phyloP scores from a whole-genome alignment of 2,888 invertebrate species.

The Rhimphoctona megacephalus region DNA sequence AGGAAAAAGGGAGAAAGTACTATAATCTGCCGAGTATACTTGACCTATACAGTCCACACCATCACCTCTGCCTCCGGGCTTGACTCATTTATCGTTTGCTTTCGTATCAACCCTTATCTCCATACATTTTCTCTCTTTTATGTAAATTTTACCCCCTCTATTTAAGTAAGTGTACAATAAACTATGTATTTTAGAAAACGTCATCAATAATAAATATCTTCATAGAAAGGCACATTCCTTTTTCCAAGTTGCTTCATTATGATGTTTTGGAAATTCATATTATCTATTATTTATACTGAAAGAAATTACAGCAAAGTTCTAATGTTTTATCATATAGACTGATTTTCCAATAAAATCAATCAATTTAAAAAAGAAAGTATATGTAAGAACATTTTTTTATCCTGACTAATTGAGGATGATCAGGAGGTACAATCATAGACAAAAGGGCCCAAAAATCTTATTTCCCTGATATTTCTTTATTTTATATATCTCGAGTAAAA shows the following conservation, averaged over 20 bases:
- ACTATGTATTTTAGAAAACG: not conserved
- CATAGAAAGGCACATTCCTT: not conserved
- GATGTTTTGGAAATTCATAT: not conserved
- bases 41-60: conserved; percentile 26
- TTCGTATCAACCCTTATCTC: conserved; percentile 47
- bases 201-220: not conserved
- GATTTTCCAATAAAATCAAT: not conserved
- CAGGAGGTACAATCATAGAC: no score
- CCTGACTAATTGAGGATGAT: not conserved
- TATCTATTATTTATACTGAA: not conserved
- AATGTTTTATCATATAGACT: not conserved
- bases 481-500: no score
- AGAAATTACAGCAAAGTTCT: not conserved
- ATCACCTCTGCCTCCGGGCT: conserved; percentile 29
- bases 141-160: not conserved
- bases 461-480: no score
- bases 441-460: no score
- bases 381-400: not conserved
- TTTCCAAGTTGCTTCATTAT: not conserved
- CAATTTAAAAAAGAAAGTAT: not conserved
- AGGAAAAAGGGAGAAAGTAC: conserved; percentile 9
- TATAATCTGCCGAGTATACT: conserved; percentile 41
- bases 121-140: conserved; percentile 1
- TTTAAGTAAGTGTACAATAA: not conserved
- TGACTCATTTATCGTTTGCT: conserved; percentile 35